Evolutionary conservation across 1,140 invertebrate species (phyloP), one percentile per base, ranked within the genome.

Genomic region (Archivesica marissinica): DNA sequence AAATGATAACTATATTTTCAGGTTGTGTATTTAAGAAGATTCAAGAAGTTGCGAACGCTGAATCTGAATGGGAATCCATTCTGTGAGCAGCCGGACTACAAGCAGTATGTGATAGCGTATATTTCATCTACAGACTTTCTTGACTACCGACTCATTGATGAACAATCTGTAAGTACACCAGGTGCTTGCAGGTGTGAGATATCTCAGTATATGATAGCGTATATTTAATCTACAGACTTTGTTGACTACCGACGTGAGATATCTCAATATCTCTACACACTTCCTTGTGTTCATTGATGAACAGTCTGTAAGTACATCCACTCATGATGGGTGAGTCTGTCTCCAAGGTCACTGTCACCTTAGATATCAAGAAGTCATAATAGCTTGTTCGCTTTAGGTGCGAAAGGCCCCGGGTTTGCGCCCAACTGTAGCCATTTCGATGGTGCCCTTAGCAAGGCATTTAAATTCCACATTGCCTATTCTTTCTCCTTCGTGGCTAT

Each of bases 41-140:
- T 98, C 87, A 95, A 95, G 82, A 95, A 95, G 25, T 94, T 98
- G 28, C 95, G 95, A 64, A 96, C 97, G 20, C 94, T 98, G 0
- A 97, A 97, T 91, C 95, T 98, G 83, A 95, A 95, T 87, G 97
- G 96, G 6, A 98, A 98, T 95, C 97, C 97, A 11, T 95, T 96
- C 85, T 95, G 95, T 89, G 88, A 92, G 76, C 91, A 94, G 6
- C 90, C 92, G 78, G 95, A 96, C 61, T 96, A 96, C 84, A 93
- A 95, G 90, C 91, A 95, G 87, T 96, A 96, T 94, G 92, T 96
- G 64, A 95, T 95, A 52, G 96, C 96, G 0, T 96, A 96, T 89
- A 94, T 98, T 9, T 96, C 96, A 0, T 95, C 96, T 90, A 92
- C 98, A 2, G 95, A 96, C 35, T 98, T 97, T 92, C 96, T 97